These are phyloP conservation scores for Cephalotes varians DNA, from an alignment of 2,888 invertebrate genomes.

Conservation along the genomic window DNA sequence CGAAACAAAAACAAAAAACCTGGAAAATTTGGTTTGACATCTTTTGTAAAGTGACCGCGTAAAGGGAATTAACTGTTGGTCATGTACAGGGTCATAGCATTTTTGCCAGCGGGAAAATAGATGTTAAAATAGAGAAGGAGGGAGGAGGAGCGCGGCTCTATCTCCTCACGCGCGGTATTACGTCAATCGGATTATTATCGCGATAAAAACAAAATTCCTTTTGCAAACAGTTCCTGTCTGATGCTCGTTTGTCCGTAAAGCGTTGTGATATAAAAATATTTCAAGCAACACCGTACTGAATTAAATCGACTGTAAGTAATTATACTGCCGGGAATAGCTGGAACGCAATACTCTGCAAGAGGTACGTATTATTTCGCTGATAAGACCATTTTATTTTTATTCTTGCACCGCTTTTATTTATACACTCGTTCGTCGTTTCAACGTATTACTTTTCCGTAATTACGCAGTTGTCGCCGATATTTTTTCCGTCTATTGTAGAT, in stretches of 20 bases:
- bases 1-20: neutral
- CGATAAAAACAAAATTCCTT: conserved; percentile 45
- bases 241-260: conserved; percentile 54
- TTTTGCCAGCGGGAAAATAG: neutral
- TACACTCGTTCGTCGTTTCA: conserved; percentile 52
- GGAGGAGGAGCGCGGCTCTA: neutral
- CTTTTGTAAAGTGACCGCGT: neutral
- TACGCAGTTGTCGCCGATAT: conserved; percentile 49
- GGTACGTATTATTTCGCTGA: conserved; percentile 65
- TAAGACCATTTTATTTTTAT: conserved; percentile 67
- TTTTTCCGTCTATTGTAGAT: conserved; percentile 21
- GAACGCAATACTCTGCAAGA: conserved; percentile 45
- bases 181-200: conserved; percentile 65
- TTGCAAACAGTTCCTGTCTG: conserved; percentile 23
- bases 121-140: conserved; percentile 10
- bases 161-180: conserved; percentile 51
- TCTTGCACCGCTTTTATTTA: conserved; percentile 62
- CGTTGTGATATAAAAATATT: conserved; percentile 64
- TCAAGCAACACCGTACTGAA: conserved; percentile 61
- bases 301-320: conserved; percentile 72
- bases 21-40: conserved; percentile 2
- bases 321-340: conserved; percentile 55
- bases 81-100: neutral
- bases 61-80: conserved; percentile 12
- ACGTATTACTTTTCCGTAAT: conserved; percentile 69